These are phyloP conservation scores for Drosophila melanosoma DNA, from an alignment of 2,888 invertebrate genomes.

Conservation along the genomic window DNA sequence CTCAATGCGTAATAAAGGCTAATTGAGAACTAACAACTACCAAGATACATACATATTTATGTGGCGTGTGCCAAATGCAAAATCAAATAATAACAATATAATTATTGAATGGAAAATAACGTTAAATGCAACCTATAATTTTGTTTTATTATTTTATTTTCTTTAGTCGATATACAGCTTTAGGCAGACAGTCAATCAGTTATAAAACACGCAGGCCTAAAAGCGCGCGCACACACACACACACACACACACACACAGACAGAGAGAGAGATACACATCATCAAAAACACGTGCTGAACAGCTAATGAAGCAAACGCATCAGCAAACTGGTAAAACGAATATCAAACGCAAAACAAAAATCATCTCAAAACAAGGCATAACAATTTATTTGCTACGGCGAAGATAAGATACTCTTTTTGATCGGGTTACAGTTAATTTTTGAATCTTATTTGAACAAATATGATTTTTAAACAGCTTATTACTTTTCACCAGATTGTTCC, in stretches of 20 bases:
- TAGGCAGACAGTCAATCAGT: slow-evolving; percentile 59
- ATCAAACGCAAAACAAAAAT: slow-evolving; percentile 43
- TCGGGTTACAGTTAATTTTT: too few relatives aligned
- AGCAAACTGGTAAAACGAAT: slow-evolving; percentile 28
- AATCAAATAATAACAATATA: slow-evolving; percentile 26
- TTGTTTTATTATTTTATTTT: neutral
- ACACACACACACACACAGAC: neutral
- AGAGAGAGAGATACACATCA: slow-evolving; percentile 15
- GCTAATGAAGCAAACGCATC: slow-evolving; percentile 39
- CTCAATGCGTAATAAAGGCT: slow-evolving; percentile 1
- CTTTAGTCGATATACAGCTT: slow-evolving; percentile 28
- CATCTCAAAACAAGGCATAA: slow-evolving; percentile 23
- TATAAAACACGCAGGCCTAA: slow-evolving; percentile 35
- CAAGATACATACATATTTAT: neutral
- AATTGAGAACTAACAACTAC: neutral
- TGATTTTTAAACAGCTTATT: neutral
- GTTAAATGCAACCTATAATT: slow-evolving; percentile 40
- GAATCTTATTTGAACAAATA: too few relatives aligned
- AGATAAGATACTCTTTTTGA: neutral
- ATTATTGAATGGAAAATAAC: slow-evolving; percentile 38
- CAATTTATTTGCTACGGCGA: neutral
- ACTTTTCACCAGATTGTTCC: neutral
- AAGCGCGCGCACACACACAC: neutral
- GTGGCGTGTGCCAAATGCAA: slow-evolving; percentile 7
- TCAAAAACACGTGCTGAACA: slow-evolving; percentile 52